A percentile compares a stretch with the other conserved stretches of the same genome.
These are phyloP conservation scores for Delphinus delphis DNA, from an alignment of 2,113 vertebrate genomes.

Conservation along the genomic window DNA sequence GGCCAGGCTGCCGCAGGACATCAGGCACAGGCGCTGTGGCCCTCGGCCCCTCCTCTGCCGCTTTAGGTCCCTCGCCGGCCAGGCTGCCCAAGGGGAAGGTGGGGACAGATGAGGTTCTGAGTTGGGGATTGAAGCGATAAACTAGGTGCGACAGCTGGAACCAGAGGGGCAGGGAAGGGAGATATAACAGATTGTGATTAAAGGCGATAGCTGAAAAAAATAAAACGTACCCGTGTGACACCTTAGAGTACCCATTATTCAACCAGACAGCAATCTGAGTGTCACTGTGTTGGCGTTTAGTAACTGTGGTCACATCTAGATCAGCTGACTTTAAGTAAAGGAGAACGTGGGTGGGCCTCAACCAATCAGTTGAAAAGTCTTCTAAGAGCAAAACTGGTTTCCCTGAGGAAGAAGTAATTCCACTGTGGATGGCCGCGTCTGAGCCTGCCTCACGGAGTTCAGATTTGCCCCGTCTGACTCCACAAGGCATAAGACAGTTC, in stretches of 20 bases:
- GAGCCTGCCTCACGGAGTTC: accelerated
- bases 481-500: neutral
- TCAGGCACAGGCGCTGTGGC: neutral
- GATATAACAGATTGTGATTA: accelerated
- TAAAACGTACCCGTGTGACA: accelerated
- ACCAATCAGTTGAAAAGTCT: neutral
- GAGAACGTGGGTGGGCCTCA: neutral
- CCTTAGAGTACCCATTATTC: neutral
- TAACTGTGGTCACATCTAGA: accelerated
- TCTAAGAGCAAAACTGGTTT: neutral
- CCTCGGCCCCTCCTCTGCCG: neutral
- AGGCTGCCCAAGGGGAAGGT: neutral
- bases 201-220: neutral
- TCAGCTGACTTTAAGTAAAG: too few species aligned
- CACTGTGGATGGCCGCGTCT: accelerated
- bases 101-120: too few species aligned
- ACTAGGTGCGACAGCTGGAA: too few species aligned
- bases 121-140: neutral
- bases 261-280: accelerated
- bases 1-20: neutral
- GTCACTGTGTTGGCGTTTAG: accelerated
- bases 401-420: neutral
- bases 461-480: accelerated
- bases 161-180: neutral
- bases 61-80: accelerated